Conservation (phyloP, 2,113 vertebrate species). For the Archilochus colubris region DNA sequence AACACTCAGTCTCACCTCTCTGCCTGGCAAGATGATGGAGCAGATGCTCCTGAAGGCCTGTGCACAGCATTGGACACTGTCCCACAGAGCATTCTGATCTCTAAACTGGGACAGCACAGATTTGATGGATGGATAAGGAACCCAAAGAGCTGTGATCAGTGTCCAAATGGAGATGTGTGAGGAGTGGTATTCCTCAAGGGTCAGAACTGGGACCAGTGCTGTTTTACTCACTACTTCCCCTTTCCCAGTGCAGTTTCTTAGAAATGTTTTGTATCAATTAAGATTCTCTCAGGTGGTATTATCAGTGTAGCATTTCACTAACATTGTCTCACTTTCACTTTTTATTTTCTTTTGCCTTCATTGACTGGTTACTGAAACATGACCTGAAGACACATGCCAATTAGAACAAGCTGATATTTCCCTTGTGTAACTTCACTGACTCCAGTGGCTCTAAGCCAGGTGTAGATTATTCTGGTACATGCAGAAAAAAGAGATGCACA, state of each 20-base stretch:
- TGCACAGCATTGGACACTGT: too few relatives aligned
- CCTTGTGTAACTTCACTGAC: background rate
- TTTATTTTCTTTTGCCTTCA: background rate
- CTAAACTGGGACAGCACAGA: too few relatives aligned
- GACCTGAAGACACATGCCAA: background rate
- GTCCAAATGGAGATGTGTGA: too few relatives aligned
- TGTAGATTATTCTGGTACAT: background rate
- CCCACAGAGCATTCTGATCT: too few relatives aligned
- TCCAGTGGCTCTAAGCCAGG: background rate
- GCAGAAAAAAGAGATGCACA: background rate
- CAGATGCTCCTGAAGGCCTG: too few relatives aligned
- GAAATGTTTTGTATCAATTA: background rate
- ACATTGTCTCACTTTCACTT: background rate
- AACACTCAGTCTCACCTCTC: too few relatives aligned
- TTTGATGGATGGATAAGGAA: too few relatives aligned
- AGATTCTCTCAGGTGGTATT: background rate
- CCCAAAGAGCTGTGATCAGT: too few relatives aligned
- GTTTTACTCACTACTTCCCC: background rate
- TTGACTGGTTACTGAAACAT: background rate
- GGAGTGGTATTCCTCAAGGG: too few relatives aligned
- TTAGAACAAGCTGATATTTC: background rate
- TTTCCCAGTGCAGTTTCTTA: background rate
- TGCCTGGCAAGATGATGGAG: too few relatives aligned
- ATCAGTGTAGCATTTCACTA: background rate
- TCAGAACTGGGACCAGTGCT: too few relatives aligned